Evolutionary conservation across 53 echinoderm and acorn worm genomes (phyloP), one percentile per base, ranked within the genome.

Genomic region (Henricia sp.): DNA sequence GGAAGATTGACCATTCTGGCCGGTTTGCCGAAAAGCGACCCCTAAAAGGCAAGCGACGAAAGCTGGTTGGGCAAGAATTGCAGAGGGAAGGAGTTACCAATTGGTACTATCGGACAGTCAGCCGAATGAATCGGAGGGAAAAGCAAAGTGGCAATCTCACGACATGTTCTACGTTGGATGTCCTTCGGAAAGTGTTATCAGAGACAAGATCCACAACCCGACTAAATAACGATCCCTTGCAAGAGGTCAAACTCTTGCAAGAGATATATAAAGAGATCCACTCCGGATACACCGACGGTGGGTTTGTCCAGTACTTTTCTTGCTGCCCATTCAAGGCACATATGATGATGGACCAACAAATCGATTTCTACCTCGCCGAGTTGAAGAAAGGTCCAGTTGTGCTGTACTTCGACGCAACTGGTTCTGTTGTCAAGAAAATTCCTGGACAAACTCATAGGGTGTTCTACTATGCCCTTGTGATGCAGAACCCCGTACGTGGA

Each of bases 341-440:
- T 40, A 39, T 89, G 23, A 52, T 77, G 55, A 14, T 65, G 12
- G 89, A 89, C 51, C 41, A 75, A 6, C 65, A 89, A 23, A 32
- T 63, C 0, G 19, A 84, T 2, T 13, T 87, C 27, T 87, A 87
- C 69, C 42, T 87, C 2, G 40, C 32, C 26, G 38, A 69, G 28
- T 9, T 32, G 0, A 78, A 67, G 41, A 77, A 78, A 24, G 71
- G 70, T 2, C 67, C 41, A 10, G 29, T 30, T 23, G 70, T 68
- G 6, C 56, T 88, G 37, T 59, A 88, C 24, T 51, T 88, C 3
- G 88, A 88, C 36, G 88, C 88, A 1, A 88, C 83, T 26, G 72
- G 88, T 16, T 88, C 88, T 17, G 42, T 87, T 21, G 64, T 89
- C 0, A 89, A 75, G 67, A 88, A 88, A 14, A 71, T 89, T 24